These are phyloP conservation scores for Rhabdornis inornatus DNA, from an alignment of 2,113 vertebrate genomes.

Conservation along the genomic window DNA sequence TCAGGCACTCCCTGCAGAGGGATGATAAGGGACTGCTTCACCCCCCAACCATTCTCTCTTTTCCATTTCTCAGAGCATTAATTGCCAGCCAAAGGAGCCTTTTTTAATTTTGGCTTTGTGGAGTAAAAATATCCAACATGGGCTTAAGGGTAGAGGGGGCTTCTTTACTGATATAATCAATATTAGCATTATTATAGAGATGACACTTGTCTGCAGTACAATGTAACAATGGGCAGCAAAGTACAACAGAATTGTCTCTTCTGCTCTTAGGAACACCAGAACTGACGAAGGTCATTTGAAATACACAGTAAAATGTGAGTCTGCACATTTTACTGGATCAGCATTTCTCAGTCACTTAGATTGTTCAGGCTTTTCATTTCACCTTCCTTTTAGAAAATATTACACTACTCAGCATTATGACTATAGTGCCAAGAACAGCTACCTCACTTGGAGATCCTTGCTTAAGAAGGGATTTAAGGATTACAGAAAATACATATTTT, in stretches of 20 bases:
- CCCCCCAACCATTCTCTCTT: neutral
- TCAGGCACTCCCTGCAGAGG: neutral
- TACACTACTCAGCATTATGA: neutral
- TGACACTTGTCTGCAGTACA: neutral
- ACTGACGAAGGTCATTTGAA: neutral
- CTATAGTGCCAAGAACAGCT: neutral
- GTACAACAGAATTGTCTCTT: neutral
- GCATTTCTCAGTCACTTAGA: neutral
- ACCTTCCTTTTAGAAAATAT: neutral
- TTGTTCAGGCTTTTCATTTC: neutral
- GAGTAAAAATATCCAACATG: neutral
- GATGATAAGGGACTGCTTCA: neutral
- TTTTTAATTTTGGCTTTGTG: neutral
- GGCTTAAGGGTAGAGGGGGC: neutral
- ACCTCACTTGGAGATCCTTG: conserved; percentile 8
- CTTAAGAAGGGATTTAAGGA: conserved; percentile 54
- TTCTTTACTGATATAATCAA: neutral
- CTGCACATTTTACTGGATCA: neutral
- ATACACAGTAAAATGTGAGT: neutral
- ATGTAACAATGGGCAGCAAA: neutral
- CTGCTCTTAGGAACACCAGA: neutral
- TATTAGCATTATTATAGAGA: neutral
- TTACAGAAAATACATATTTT: conserved; percentile 42
- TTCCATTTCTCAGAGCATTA: neutral
- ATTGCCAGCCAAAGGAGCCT: neutral